Base-by-base conservation (phyloP, 2,888 invertebrate species). In the Drosophila cognata region DNA sequence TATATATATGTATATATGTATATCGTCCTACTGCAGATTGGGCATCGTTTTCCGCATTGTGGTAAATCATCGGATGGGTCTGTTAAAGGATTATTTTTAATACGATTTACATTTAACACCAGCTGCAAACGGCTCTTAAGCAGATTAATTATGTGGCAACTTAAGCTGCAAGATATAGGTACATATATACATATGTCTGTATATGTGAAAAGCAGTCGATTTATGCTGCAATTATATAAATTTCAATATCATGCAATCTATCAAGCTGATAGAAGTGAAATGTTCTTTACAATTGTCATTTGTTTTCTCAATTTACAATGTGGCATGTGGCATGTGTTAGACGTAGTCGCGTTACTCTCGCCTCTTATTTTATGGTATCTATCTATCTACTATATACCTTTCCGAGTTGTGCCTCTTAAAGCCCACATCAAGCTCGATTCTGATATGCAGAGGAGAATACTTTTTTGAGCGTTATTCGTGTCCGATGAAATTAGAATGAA, bases 381-480 rank as follows among this genome's bases (percentile, higher is more conserved):
- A 8, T 4, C 8, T 16, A 16, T 4, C 16, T 16, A 8, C 46
- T 5, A 10, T 5, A 2, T 11, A n/a, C n/a, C n/a, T 41, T 10
- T 41, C 41, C 43, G 5, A 11, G 11, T 13, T 1, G 21, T 21
- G 2, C 21, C 43, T 25, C 16, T 64, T 48, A 55, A 46, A 33
- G 52, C 13, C 25, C 8, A 28, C 8, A 31, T 46, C 25, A 33
- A 28, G 29, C 55, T 36, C 11, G 11, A 2, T 16, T 21, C 31
- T 11, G 29, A 21, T 13, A 13, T 21, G 35, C 10, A 41, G 55
- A 46, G 61, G 11, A 18, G 53, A 61, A 77, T 73, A 64, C 33
- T 78, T 46, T 63, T 56, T 46, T 21, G 16, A 50, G 48, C 53
- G 21, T 46, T 48, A 74, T 73, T 61, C 53, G 36, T 28, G 58